These are phyloP conservation scores for Phasianus colchicus DNA, from an alignment of 2,113 vertebrate genomes.

Conservation along the genomic window DNA sequence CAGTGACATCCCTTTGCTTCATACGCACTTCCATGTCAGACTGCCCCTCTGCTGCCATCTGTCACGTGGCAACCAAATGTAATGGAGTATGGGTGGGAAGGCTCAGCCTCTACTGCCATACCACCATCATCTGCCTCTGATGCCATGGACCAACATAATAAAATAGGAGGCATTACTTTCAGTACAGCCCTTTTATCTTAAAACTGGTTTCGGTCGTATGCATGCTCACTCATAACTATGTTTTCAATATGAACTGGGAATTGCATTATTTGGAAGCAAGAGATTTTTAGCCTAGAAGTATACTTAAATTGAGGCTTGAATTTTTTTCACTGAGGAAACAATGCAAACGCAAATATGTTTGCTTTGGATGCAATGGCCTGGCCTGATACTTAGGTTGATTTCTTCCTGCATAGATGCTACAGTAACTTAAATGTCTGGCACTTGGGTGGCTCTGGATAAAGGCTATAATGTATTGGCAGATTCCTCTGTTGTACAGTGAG, in stretches of 20 bases:
- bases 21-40: neutral
- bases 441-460: neutral
- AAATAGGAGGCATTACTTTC: neutral
- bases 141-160: neutral
- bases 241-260: neutral
- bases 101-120: neutral
- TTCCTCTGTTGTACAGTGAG: neutral
- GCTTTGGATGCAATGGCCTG: neutral
- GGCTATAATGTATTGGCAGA: neutral
- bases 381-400: neutral
- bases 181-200: neutral
- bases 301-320: neutral
- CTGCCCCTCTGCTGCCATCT: neutral
- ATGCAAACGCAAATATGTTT: neutral
- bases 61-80: neutral
- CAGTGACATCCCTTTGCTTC: neutral
- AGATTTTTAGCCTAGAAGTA: rapidly evolving
- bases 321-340: neutral
- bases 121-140: neutral
- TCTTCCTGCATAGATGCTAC: neutral
- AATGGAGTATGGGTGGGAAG: neutral
- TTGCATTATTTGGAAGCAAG: neutral
- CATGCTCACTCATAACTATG: neutral
- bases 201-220: neutral
- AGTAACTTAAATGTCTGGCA: neutral